These are phyloP conservation scores for Nycticorax nycticorax DNA, from an alignment of 2,113 vertebrate genomes.

Conservation along the genomic window DNA sequence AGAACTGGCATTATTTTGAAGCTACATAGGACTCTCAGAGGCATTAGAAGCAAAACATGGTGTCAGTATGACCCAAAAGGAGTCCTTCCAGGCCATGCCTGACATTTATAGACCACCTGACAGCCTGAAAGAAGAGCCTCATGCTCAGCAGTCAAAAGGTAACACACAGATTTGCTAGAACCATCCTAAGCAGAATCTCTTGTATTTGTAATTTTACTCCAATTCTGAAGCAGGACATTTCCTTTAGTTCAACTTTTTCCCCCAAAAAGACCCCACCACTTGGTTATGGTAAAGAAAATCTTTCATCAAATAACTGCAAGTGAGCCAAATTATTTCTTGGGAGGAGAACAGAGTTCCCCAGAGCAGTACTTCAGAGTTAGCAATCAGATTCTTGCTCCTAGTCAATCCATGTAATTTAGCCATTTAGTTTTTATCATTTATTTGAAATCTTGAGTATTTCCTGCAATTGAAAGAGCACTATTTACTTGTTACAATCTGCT, in stretches of 20 bases:
- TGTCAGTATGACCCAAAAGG: background rate
- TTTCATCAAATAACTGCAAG: background rate
- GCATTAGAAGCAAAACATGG: background rate
- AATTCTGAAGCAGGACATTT: background rate
- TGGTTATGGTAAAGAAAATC: background rate
- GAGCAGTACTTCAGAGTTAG: background rate
- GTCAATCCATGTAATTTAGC: background rate
- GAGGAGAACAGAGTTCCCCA: background rate
- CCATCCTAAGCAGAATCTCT: background rate
- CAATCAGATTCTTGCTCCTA: background rate
- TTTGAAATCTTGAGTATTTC: background rate
- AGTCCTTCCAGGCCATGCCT: background rate
- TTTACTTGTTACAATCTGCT: background rate
- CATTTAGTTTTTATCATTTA: background rate
- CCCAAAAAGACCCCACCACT: rapidly evolving
- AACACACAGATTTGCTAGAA: background rate
- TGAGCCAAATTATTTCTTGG: background rate
- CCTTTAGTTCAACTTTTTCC: background rate
- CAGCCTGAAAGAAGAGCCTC: background rate
- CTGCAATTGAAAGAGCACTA: rapidly evolving
- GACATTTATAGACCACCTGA: background rate
- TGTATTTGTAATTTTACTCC: background rate
- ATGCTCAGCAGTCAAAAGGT: background rate
- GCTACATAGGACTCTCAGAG: background rate
- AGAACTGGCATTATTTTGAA: background rate